Evolutionary conservation across 2,113 vertebrate genomes (phyloP), one percentile per base, ranked within the genome.

Genomic region (Urocynchramus pylzowi): DNA sequence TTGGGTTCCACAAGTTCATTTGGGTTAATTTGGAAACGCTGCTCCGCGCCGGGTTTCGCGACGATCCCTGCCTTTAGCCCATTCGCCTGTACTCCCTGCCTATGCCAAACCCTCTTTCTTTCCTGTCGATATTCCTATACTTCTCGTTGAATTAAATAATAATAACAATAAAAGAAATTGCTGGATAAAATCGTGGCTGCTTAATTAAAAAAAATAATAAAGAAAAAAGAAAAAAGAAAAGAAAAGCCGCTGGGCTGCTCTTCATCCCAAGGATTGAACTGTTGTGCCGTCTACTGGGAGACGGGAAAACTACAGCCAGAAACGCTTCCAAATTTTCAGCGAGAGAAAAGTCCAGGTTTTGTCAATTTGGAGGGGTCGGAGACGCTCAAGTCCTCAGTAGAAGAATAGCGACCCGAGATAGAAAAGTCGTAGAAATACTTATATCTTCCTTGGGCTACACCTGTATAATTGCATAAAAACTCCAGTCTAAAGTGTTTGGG

Each of bases 231-330:
- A 64, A 89, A 67, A 83, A 35, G 19, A 30, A 85, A 50, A 84
- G 79, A 59, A 84, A 96, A 76, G 85, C 79, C 21, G 39, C 64
- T 54, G 47, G 84, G 52, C 52, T 74, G 92, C 75, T 96, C 77
- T 45, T 92, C 73, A 56, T 85, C 88, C 78, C 95, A 98, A 98
- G 98, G 97, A 98, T 99, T 98, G 98, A 98, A 98, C 98, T 98
- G 98, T 98, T 98, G 98, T 98, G 99, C 99, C 99, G 99, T 98
- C 99, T 99, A 98, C 99, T 98, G 99, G 98, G 95, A 84, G 80
- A 93, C 73, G 31, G 65, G 53, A 95, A 96, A 98, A 98, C 95
- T 98, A 95, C 98, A 98, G 93, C 45, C 95, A 73, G 84, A 89
- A 7, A 82, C 3, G 11, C 86, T 78, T 21, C 27, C 91, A 94